These are phyloP conservation scores for Sebastes schlegelii DNA, from an alignment of 2,113 vertebrate genomes.

Conservation along the genomic window DNA sequence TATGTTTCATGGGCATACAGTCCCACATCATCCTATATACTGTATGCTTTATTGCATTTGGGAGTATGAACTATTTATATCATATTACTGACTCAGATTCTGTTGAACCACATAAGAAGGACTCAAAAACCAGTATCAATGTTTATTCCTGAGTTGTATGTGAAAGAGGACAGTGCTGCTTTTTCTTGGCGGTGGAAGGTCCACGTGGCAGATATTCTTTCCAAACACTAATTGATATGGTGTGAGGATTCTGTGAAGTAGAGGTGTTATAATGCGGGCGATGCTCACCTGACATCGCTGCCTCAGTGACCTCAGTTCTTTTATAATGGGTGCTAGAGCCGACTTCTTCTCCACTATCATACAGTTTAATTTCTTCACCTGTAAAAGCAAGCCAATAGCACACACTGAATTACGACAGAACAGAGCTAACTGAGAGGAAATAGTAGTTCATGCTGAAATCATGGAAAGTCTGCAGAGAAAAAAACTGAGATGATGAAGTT, in stretches of 20 bases:
- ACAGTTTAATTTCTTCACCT: constrained; percentile 95
- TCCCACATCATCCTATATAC: neutral
- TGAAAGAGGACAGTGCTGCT: neutral
- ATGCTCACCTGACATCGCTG: constrained; percentile 90
- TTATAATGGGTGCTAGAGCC: constrained; percentile 93
- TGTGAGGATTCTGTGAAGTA: constrained; percentile 1
- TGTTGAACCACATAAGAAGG: neutral
- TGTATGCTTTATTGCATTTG: neutral
- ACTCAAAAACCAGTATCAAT: neutral
- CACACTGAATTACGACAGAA: neutral
- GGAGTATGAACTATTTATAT: neutral
- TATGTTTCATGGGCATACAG: neutral
- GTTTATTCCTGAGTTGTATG: neutral
- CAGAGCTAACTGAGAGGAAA: neutral
- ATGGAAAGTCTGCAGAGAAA: constrained; percentile 7
- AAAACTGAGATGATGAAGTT: neutral
- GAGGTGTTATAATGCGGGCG: neutral
- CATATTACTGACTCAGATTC: neutral
- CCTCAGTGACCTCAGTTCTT: constrained; percentile 92
- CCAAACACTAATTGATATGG: neutral
- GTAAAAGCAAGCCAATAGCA: constrained; percentile 34
- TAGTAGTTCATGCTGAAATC: neutral
- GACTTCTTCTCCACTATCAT: constrained; percentile 93
- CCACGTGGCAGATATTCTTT: neutral
- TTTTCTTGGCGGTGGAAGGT: neutral